These are phyloP conservation scores for Clarias platycephalus DNA, from an alignment of 2,797 vertebrate genomes.

Conservation along the genomic window DNA sequence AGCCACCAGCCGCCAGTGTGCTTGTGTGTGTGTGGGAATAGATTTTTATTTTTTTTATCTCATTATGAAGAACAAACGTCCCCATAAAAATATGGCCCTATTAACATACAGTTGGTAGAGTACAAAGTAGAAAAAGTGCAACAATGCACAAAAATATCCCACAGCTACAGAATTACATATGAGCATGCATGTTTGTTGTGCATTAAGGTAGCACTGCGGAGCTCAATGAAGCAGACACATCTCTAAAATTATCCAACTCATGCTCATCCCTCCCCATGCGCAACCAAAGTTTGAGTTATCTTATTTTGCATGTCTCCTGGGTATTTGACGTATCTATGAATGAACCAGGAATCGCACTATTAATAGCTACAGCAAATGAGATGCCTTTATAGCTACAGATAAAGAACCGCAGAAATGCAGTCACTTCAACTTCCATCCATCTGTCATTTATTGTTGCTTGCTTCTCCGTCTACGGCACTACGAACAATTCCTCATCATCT, in stretches of 20 bases:
- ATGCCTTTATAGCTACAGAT: slow-evolving; percentile 24
- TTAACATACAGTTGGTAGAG: neutral
- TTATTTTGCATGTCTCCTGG: neutral
- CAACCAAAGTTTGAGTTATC: slow-evolving; percentile 33
- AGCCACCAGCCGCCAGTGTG: slow-evolving; percentile 6
- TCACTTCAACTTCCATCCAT: slow-evolving; percentile 33
- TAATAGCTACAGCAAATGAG: slow-evolving; percentile 34
- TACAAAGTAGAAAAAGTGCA: neutral
- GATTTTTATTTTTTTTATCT: neutral
- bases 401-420: slow-evolving; percentile 23
- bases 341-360: slow-evolving; percentile 33
- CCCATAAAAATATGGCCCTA: neutral
- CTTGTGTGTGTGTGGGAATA: neutral
- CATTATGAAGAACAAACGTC: neutral
- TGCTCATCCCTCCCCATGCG: neutral
- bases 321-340: slow-evolving; percentile 28
- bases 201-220: slow-evolving; percentile 21
- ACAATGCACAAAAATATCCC: neutral
- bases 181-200: slow-evolving; percentile 14
- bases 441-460: slow-evolving; percentile 20
- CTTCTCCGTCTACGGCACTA: slow-evolving; percentile 4
- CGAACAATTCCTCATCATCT: slow-evolving; percentile 8
- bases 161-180: neutral
- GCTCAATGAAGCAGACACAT: slow-evolving; percentile 46
- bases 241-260: slow-evolving; percentile 42